phyloP scores from a whole-genome alignment of 2,797 vertebrate genomes.

The Enteromius fasciolatus region DNA sequence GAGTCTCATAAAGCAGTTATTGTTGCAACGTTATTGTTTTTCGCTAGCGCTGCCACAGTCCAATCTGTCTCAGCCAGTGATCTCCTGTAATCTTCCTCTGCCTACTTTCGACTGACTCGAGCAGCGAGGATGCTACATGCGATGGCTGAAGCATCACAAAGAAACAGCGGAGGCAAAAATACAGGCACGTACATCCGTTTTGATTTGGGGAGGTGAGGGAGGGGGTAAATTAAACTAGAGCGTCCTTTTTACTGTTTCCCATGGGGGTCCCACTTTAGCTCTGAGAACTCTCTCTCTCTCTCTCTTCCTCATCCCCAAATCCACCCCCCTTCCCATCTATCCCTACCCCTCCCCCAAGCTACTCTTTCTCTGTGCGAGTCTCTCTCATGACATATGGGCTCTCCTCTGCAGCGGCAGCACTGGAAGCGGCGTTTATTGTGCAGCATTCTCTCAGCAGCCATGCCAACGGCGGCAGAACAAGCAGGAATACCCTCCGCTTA shows the following conservation, averaged over 20 bases:
- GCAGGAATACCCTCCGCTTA: slow-evolving; percentile 51
- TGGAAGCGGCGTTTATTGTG: slow-evolving; percentile 58
- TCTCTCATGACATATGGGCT: slow-evolving; percentile 65
- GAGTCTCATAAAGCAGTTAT: slow-evolving; percentile 29
- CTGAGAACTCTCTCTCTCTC: slow-evolving; percentile 50
- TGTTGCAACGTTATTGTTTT: slow-evolving; percentile 17
- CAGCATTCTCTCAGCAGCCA: slow-evolving; percentile 57
- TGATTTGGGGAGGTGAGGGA: slow-evolving; percentile 44
- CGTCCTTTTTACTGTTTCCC: slow-evolving; percentile 57
- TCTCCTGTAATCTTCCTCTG: slow-evolving; percentile 45
- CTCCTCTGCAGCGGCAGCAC: slow-evolving; percentile 67
- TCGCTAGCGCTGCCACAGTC: neutral
- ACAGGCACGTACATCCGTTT: slow-evolving; percentile 40
- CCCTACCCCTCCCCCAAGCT: slow-evolving; percentile 53
- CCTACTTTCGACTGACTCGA: slow-evolving; percentile 23
- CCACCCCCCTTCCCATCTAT: slow-evolving; percentile 41
- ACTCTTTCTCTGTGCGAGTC: slow-evolving; percentile 54
- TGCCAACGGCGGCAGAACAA: slow-evolving; percentile 59
- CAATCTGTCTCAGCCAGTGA: slow-evolving; percentile 46
- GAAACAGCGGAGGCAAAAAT: slow-evolving; percentile 44
- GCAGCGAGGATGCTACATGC: slow-evolving; percentile 13
- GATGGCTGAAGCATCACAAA: slow-evolving; percentile 39
- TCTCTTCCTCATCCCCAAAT: slow-evolving; percentile 28
- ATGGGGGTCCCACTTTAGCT: slow-evolving; percentile 57
- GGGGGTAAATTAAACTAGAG: slow-evolving; percentile 56